phyloP scores from a whole-genome alignment of 2,888 invertebrate species.

The Eristalis pertinax region DNA sequence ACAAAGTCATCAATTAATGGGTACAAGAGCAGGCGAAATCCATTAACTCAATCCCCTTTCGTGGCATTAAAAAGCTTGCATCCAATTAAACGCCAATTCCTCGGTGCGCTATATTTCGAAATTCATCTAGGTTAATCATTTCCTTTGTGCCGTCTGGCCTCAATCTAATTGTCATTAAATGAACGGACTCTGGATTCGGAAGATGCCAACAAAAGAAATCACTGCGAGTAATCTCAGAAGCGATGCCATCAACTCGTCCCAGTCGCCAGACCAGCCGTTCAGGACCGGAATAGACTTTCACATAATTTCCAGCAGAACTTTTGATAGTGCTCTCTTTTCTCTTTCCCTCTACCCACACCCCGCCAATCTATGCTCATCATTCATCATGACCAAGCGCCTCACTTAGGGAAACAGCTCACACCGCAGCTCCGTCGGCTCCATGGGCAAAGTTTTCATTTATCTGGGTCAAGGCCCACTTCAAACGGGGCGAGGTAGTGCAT shows the following conservation, averaged over 20 bases:
- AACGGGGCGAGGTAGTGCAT: constrained; percentile 31
- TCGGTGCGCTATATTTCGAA: constrained; percentile 61
- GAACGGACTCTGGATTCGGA: constrained; percentile 46
- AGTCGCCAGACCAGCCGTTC: not conserved
- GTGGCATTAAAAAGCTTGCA: constrained; percentile 47
- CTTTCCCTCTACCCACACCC: not conserved
- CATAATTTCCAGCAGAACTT: constrained; percentile 22
- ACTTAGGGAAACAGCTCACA: constrained; percentile 54
- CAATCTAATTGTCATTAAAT: constrained; percentile 67
- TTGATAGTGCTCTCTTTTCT: constrained; percentile 15
- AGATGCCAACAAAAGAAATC: constrained; percentile 50
- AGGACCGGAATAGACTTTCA: constrained; percentile 23
- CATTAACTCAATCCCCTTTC: constrained; percentile 34
- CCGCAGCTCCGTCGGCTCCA: constrained; percentile 31
- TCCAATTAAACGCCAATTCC: constrained; percentile 69
- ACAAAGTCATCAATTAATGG: constrained; percentile 53
- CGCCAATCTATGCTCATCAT: constrained; percentile 18
- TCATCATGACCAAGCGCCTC: constrained; percentile 59
- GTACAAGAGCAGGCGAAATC: constrained; percentile 9
- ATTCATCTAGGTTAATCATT: constrained; percentile 69
- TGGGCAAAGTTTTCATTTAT: constrained; percentile 53
- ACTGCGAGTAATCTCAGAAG: constrained; percentile 40
- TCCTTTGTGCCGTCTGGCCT: constrained; percentile 32
- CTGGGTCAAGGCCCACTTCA: constrained; percentile 69
- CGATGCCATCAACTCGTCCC: constrained; percentile 9